Evolutionary conservation across 2,797 vertebrate genomes (phyloP).

Genomic region (Lates japonicus): DNA sequence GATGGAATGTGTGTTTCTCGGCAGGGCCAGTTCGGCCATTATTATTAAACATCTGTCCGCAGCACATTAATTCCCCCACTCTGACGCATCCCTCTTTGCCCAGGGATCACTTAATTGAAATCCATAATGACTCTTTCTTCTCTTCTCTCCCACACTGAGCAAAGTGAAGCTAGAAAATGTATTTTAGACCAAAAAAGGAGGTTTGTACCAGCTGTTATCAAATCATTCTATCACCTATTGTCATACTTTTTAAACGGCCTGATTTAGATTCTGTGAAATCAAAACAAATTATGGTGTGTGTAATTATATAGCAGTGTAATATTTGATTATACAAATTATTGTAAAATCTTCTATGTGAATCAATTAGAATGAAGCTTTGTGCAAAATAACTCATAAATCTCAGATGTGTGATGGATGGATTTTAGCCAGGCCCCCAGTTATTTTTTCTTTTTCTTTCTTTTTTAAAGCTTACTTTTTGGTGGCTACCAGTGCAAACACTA

Average conservation of each 20-base stretch:
- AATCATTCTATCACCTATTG: background rate
- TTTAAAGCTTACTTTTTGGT: background rate
- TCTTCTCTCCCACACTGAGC: constrained; percentile 69
- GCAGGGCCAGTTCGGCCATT: constrained; percentile 81
- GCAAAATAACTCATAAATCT: background rate
- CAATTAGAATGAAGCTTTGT: background rate
- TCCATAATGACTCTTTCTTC: constrained; percentile 85
- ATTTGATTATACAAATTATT: background rate
- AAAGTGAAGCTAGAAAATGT: constrained; percentile 65
- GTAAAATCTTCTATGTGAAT: background rate
- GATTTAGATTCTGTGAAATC: constrained; percentile 1
- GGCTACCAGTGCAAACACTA: no score
- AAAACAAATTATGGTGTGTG: background rate
- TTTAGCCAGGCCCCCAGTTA: background rate
- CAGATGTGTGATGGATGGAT: background rate
- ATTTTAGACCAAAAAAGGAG: constrained; percentile 37
- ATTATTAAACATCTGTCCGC: constrained; percentile 86
- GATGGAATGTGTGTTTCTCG: constrained; percentile 79
- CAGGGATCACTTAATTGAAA: constrained; percentile 86
- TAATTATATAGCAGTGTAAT: background rate
- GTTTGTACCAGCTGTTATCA: constrained; percentile 18
- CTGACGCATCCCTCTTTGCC: constrained; percentile 81
- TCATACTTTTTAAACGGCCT: background rate
- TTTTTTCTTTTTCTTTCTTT: background rate
- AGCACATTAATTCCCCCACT: constrained; percentile 82